Base-by-base conservation (phyloP, 1,140 invertebrate genomes). In the Drosophila gunungcola region DNA sequence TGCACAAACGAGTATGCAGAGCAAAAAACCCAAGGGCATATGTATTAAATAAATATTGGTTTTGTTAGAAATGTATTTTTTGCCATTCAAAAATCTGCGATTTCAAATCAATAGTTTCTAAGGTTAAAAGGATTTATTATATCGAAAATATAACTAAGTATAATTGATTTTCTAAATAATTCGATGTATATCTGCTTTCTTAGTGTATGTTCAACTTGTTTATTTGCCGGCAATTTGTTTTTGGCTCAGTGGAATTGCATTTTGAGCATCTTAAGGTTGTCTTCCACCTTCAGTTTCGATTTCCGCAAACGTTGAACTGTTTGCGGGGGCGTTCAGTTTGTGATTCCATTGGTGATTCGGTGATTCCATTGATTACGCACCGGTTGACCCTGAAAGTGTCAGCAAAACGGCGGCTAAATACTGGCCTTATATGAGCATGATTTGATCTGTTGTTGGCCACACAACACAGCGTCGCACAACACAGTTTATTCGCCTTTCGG, bases 361-460 rank as follows among this genome's bases (percentile, higher is more conserved):
- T 41, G 39, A 48, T 48, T 48, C 56, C 68, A 70, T 55, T 53
- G 49, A 64, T 78, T 70, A 70, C 61, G 53, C 62, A 79, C 62
- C 76, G 36, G 76, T 86, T 86, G 82, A 88, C 82, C 82, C 83
- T 86, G 82, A 86, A 86, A 88, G 67, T 68, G 43, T 75, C 70
- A 69, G 55, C 34, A 29, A 55, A 62, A 58, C 46, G 73, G 27
- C 42, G 53, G 58, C 68, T 48, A 46, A 60, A 67, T 57, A 60
- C 57, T 70, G 73, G 55, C 82, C 82, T 75, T 85, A 83, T 88
- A 83, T 77, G 84, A 83, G 64, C 76, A 86, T 70, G 79, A 89
- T 83, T 83, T 69, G 55, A 38, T 64, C 69, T 73, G 76, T 77
- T 67, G 60, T 54, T 34, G 32, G 21, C 11, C 11, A 34, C 25